Percentiles rank a stretch among this genome's conserved stretches.
Conservation (phyloP, 2,797 vertebrate genomes). For the Lagorchestes hirsutus region DNA sequence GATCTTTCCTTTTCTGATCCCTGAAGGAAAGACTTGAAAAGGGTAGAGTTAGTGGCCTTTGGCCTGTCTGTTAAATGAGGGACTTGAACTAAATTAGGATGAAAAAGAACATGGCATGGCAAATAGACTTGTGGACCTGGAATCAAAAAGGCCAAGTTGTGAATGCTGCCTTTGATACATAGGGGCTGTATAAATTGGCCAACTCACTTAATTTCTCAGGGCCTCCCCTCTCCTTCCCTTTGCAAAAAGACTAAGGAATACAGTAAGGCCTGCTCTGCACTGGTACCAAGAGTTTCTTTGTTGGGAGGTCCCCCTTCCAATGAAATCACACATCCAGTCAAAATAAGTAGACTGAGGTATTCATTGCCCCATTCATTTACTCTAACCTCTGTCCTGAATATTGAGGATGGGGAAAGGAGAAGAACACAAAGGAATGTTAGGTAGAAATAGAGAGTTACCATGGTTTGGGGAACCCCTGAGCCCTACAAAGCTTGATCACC, state of each 20-base stretch:
- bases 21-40: background rate
- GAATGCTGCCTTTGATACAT: background rate
- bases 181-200: background rate
- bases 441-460: background rate
- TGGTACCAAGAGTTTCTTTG: background rate
- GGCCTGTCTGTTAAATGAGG: background rate
- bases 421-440: background rate
- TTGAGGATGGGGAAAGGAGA: too few relatives aligned
- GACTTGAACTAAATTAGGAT: background rate
- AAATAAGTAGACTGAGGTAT: background rate
- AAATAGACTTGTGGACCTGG: background rate
- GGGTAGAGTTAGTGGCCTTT: background rate
- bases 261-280: background rate
- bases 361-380: background rate
- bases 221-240: background rate
- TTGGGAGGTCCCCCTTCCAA: background rate
- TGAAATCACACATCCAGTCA: background rate
- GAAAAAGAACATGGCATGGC: background rate
- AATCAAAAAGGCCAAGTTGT: background rate
- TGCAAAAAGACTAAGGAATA: background rate
- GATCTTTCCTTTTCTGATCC: background rate
- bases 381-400: too few relatives aligned
- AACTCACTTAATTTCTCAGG: background rate
- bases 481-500: background rate
- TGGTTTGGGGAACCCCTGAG: background rate